phyloP scores from a whole-genome alignment of 1,140 invertebrate species.

The Habropoda laboriosa region DNA sequence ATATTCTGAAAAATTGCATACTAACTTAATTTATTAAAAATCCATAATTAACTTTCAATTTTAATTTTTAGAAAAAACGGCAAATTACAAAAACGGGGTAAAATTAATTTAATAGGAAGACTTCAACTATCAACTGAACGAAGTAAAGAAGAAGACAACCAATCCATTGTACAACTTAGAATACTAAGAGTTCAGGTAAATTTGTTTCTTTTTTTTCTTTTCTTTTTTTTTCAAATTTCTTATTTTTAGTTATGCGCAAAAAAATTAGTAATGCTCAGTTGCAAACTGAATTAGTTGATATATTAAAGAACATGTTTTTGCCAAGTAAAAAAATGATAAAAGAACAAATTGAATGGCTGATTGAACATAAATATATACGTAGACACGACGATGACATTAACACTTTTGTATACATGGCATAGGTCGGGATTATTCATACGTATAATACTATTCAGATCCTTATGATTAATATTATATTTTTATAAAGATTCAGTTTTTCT shows the following conservation, averaged over 20 bases:
- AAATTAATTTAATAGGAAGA: constrained; percentile 96
- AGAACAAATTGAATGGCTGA: constrained; percentile 99
- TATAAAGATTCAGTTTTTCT: constrained; percentile 68
- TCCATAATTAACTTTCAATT: constrained; percentile 16
- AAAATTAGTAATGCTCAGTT: constrained; percentile 95
- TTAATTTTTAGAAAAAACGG: constrained; percentile 91
- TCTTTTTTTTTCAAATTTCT: too few species aligned
- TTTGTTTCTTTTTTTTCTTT: constrained; percentile 7
- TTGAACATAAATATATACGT: constrained; percentile 98
- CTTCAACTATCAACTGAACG: constrained; percentile 97
- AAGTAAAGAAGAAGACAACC: constrained; percentile 98
- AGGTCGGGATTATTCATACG: constrained; percentile 74
- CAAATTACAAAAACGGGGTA: constrained; percentile 95
- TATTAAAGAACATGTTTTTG: constrained; percentile 99
- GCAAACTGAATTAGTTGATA: constrained; percentile 98
- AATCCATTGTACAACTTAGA: constrained; percentile 97
- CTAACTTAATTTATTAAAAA: background rate
- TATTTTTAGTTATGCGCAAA: constrained; percentile 97
- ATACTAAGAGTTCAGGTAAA: constrained; percentile 92
- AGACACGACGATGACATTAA: constrained; percentile 98
- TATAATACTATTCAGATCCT: constrained; percentile 50
- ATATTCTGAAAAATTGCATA: constrained; percentile 14
- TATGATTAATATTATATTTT: constrained; percentile 73
- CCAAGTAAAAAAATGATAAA: constrained; percentile 99
- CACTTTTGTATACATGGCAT: constrained; percentile 99